A percentile compares a stretch with the other conserved stretches of the same genome.
These are phyloP conservation scores for Mionectes olivaceus DNA, from an alignment of 2,797 vertebrate species.

Conservation along the genomic window DNA sequence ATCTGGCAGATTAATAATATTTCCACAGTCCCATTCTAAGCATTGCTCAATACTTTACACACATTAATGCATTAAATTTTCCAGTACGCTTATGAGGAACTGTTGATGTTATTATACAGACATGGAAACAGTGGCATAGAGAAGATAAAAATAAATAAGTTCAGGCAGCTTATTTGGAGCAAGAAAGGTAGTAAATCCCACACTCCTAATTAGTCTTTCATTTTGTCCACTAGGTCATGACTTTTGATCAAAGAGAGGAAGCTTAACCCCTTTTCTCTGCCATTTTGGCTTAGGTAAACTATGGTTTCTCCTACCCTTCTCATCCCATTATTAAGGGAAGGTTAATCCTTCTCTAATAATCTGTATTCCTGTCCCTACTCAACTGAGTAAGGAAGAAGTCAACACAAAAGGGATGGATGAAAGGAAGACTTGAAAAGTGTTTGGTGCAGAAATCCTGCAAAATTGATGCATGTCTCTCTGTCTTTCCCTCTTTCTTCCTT, in stretches of 20 bases:
- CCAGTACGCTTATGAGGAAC: not conserved
- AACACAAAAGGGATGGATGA: fast-evolving
- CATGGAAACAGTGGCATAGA: not conserved
- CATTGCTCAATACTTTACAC: not conserved
- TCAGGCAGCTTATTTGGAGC: not conserved
- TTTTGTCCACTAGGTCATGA: not conserved
- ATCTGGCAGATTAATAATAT: conserved; percentile 11
- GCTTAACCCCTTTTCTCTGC: not conserved
- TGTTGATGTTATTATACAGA: not conserved
- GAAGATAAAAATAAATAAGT: not conserved
- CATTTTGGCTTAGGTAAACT: not conserved
- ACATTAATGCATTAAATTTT: conserved; percentile 36
- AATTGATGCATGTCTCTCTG: not conserved
- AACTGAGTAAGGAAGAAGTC: not conserved
- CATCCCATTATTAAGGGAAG: not conserved
- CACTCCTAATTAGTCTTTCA: not conserved
- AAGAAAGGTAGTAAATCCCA: not conserved
- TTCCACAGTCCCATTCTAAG: not conserved
- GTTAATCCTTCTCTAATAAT: not conserved
- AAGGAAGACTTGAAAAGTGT: not conserved
- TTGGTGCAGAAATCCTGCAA: not conserved
- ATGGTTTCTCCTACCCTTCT: not conserved
- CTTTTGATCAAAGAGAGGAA: not conserved
- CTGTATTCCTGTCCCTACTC: not conserved
- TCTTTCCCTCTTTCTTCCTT: too few species aligned